Conservation (phyloP, 2,797 vertebrate species). For the Otolemur crassicaudatus region DNA sequence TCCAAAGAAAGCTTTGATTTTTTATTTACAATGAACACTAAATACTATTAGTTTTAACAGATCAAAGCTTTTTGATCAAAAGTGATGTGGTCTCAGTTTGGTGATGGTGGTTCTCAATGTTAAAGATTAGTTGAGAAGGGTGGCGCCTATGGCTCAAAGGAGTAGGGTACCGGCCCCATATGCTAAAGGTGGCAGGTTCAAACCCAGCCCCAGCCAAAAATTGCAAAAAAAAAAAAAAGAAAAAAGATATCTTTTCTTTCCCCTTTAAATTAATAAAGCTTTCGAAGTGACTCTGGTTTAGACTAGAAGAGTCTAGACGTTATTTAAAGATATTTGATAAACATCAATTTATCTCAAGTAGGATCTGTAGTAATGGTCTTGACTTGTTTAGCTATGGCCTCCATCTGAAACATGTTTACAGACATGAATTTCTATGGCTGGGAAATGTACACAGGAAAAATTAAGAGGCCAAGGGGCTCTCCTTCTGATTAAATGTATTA, state of each 20-base stretch:
- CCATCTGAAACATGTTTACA: constrained; percentile 27
- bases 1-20: constrained; percentile 22
- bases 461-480: neutral
- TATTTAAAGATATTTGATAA: constrained; percentile 43
- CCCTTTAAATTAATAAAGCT: neutral
- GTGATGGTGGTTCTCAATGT: neutral
- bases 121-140: neutral
- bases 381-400: constrained; percentile 22
- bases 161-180: too few relatives aligned
- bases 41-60: neutral
- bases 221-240: neutral
- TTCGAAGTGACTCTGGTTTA: constrained; percentile 35
- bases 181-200: too few relatives aligned
- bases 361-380: constrained; percentile 33
- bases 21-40: neutral
- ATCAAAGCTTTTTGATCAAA: neutral
- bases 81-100: neutral
- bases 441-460: neutral
- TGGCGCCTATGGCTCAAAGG: too few relatives aligned
- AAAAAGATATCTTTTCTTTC: neutral
- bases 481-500: neutral
- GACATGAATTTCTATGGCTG: neutral
- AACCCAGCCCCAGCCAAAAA: too few relatives aligned
- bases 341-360: constrained; percentile 38
- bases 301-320: neutral